Evolutionary conservation across 2,113 vertebrate species (phyloP).

Genomic region (Heloderma charlesbogerti): DNA sequence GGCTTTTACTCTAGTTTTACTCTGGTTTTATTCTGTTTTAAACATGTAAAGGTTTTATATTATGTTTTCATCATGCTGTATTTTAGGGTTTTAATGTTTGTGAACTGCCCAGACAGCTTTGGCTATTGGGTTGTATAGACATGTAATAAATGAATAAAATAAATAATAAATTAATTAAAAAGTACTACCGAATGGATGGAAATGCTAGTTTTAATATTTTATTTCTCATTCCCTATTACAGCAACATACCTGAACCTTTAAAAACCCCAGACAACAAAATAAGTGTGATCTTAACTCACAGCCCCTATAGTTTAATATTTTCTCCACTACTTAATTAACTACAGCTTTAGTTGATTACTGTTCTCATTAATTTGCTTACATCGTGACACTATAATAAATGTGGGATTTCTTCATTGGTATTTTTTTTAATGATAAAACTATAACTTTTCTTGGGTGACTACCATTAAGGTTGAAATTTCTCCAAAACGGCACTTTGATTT

Average conservation of each 20-base stretch:
- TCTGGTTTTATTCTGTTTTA: no score
- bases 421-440: conserved; percentile 13
- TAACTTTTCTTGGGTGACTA: conserved; percentile 38
- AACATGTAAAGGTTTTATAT: no score
- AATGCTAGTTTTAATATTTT: neutral
- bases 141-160: no score
- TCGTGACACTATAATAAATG: neutral
- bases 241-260: neutral
- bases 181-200: no score
- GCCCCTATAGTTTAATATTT: neutral
- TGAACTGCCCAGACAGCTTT: no score
- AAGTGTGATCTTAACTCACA: neutral
- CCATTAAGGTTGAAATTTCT: conserved; percentile 51
- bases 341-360: neutral
- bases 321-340: neutral
- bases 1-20: no score
- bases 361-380: neutral
- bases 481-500: conserved; percentile 43
- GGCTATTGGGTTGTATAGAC: no score
- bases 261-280: neutral
- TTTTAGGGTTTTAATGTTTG: no score
- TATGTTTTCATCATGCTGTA: no score
- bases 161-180: neutral
- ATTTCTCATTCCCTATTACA: neutral
- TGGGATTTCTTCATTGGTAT: conserved; percentile 33